Base-by-base conservation (phyloP, 2,888 invertebrate genomes). In the Hirtodrosophila cameraria region DNA sequence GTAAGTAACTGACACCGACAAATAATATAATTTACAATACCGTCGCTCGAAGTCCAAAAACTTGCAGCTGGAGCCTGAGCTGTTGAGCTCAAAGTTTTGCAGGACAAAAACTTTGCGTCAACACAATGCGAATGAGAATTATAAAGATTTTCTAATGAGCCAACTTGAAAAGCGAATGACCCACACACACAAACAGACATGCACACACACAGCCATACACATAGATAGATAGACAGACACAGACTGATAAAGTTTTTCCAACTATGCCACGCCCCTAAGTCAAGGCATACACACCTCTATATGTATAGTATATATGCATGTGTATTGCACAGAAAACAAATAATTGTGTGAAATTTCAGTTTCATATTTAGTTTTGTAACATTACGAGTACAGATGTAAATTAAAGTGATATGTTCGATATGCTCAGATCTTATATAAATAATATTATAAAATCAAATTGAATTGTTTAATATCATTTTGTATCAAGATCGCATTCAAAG, bases 91-190 rank as follows among this genome's bases (percentile, higher is more conserved):
- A 45, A 71, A 57, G 43, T 74, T 80, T 69, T 36, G 20, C 62
- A 39, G 48, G 27, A 49, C 46, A 49, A 54, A 36, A 50, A 57
- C 35, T 54, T 54, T 45, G 36, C 70, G 58, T 59, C 64, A 63
- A 75, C 68, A 74, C 59, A 62, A 74, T 70, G 67, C 57, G 62
- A 60, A 50, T 30, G 63, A 41, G 73, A 69, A 79, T 74, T 55
- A 68, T 65, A 71, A 75, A 70, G 82, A 85, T 68, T 85, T 85
- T 78, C 79, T 82, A 80, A 82, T 80, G 79, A 80, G 80, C 49
- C 69, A 75, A 80, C 82, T 82, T 66, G 61, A 57, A 77, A 81
- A 82, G 71, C 41, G 43, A 75, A 69, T 59, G 75, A 55, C 69
- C 69, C n/a, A 58, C 13, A 23, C 27, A 13, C 12, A 48, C 30